These are phyloP conservation scores for Philotrypesis tridentata DNA, from an alignment of 1,140 invertebrate species.

Conservation along the genomic window DNA sequence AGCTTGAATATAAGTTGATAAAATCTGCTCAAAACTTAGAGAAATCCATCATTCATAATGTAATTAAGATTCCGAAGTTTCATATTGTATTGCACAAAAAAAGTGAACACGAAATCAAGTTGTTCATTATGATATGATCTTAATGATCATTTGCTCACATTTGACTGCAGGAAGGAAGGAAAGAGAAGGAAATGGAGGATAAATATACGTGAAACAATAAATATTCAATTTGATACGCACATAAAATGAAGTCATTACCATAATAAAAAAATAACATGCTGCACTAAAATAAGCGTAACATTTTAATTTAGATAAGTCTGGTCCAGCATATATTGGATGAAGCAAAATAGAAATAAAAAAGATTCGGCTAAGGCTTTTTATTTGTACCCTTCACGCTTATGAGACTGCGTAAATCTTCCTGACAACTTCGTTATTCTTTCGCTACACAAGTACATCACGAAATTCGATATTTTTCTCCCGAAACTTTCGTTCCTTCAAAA, in stretches of 20 bases:
- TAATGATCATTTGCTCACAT: background rate
- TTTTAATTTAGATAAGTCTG: background rate
- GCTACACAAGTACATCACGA: background rate
- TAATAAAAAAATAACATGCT: too few species aligned
- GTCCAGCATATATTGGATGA: background rate
- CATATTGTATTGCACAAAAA: too few species aligned
- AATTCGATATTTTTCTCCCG: slow-evolving; percentile 2
- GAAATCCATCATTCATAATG: too few species aligned
- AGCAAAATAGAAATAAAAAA: background rate
- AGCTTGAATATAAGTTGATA: too few species aligned
- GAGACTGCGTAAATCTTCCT: background rate
- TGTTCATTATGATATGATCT: too few species aligned
- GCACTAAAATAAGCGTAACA: background rate
- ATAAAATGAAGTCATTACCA: background rate
- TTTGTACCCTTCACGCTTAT: background rate
- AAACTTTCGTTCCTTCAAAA: background rate
- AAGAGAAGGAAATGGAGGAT: background rate
- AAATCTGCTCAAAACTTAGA: too few species aligned
- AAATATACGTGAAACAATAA: too few species aligned
- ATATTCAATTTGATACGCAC: background rate
- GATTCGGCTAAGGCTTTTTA: too few species aligned
- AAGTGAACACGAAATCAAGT: too few species aligned
- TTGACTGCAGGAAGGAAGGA: too few species aligned
- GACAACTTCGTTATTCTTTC: slow-evolving; percentile 1
- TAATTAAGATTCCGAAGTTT: too few species aligned